Evolutionary conservation across 1,140 invertebrate genomes (phyloP), one percentile per base, ranked within the genome.

Genomic region (Cherax quadricarinatus): DNA sequence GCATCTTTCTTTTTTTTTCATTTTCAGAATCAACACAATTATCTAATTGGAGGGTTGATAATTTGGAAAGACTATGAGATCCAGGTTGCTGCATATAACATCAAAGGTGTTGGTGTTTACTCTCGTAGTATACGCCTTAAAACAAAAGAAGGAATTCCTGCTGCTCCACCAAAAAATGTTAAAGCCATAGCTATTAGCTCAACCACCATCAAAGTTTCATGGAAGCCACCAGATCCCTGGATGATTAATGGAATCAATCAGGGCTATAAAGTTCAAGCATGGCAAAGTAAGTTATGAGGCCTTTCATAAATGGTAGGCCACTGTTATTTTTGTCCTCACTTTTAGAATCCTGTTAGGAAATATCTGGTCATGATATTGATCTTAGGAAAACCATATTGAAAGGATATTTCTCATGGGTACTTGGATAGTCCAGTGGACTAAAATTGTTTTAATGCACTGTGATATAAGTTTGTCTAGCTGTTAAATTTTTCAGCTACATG

Each of bases 191-290:
- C 99, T 0, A 94, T 98, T 0, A 99, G 98, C 95, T 99, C 99
- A 0, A 99, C 98, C 0, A 96, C 97, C 0, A 95, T 98, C 4
- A 96, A 96, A 90, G 97, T 98, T 1, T 97, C 96, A 95, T 99
- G 98, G 98, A 97, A 96, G 53, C 98, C 98, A 3, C 98, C 99
- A 4, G 98, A 99, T 96, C 98, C 98, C 0, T 98, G 99, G 94
- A 98, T 99, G 95, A 99, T 99, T 75, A 99, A 99, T 95, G 99
- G 99, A 53, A 98, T 99, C 24, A 99, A 99, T 96, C 98, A 99
- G 95, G 99, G 99, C 10, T 99, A 99, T 94, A 99, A 99, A 95
- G 96, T 99, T 41, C 98, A 99, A 96, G 97, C 98, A 0, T 99
- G 98, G 98, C 96, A 96, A 93, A 94, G 95, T 93, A 88, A 92